These are phyloP conservation scores for Caenorhabditis auriculariae DNA, from an alignment of 2,888 invertebrate genomes.

Conservation along the genomic window DNA sequence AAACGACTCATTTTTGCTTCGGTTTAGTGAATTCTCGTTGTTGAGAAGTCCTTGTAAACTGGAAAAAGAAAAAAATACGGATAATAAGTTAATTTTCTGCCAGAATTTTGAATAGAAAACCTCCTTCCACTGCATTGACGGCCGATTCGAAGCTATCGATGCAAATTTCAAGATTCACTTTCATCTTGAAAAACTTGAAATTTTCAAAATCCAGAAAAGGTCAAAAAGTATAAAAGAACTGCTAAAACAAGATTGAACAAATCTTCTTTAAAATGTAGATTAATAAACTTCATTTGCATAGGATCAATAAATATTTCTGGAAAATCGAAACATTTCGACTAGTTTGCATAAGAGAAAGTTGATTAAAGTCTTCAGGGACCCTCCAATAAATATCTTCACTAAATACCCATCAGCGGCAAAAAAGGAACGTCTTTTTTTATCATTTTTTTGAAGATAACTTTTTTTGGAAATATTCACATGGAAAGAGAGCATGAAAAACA, in stretches of 20 bases:
- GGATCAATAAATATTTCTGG: too few species aligned
- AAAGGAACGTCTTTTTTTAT: background rate
- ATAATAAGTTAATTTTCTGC: background rate
- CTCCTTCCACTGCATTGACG: conserved; percentile 26
- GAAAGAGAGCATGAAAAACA: background rate
- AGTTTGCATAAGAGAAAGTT: background rate
- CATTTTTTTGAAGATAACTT: background rate
- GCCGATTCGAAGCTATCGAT: conserved; percentile 42
- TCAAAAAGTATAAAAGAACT: too few species aligned
- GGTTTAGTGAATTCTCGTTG: too few species aligned
- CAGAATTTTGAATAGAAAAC: background rate
- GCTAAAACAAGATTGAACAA: too few species aligned
- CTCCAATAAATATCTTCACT: background rate
- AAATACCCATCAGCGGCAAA: conserved; percentile 5
- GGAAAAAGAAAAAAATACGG: background rate
- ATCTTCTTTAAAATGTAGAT: too few species aligned
- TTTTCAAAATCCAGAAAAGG: too few species aligned
- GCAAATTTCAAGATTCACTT: conserved; percentile 31
- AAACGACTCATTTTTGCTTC: too few species aligned
- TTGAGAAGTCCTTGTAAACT: background rate
- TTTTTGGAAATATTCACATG: conserved; percentile 3
- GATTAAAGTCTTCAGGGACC: background rate
- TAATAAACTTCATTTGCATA: too few species aligned
- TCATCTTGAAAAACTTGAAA: too few species aligned
- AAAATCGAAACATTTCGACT: too few species aligned